A percentile compares a stretch with the other conserved stretches of the same genome.
Conservation (phyloP, 30 jellyfish, hydroid and myxozoan species). For the Haliclystus octoradiatus region DNA sequence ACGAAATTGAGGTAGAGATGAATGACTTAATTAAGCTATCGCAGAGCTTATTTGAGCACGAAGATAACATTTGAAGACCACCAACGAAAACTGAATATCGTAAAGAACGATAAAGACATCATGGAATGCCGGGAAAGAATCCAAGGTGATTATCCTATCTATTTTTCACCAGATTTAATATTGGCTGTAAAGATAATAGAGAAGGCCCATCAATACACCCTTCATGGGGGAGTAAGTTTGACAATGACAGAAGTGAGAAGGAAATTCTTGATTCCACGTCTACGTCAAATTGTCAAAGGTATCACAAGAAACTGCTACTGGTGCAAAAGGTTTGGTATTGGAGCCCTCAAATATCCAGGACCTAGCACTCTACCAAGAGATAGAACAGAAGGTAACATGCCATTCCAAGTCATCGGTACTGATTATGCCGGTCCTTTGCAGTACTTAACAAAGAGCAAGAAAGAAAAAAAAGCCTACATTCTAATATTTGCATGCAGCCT, state of each 20-base stretch:
- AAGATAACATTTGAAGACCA: constrained; percentile 20
- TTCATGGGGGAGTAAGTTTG: constrained; percentile 8
- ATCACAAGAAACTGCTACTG: constrained; percentile 28
- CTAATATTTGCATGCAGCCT: constrained; percentile 48
- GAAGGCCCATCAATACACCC: constrained; percentile 22
- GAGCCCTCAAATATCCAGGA: constrained; percentile 27
- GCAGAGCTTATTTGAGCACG: constrained; percentile 16
- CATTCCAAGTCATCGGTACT: constrained; percentile 37
- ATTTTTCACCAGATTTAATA: constrained; percentile 14
- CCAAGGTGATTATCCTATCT: constrained; percentile 41
- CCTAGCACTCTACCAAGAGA: constrained; percentile 42
- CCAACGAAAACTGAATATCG: constrained; percentile 7
- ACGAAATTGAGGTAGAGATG: constrained; percentile 18
- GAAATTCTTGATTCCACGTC: constrained; percentile 42
- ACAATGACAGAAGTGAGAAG: constrained; percentile 36
- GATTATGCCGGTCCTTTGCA: constrained; percentile 45
- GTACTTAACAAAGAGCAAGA: constrained; percentile 10
- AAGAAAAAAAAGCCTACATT: constrained; percentile 39
- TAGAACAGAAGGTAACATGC: constrained; percentile 27
- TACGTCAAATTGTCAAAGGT: constrained; percentile 32
- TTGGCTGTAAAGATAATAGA: constrained; percentile 27
- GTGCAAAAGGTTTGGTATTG: constrained; percentile 41
- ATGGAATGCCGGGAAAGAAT: constrained; percentile 19
- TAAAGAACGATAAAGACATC: constrained; percentile 14
- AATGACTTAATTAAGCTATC: constrained; percentile 18